Percentiles rank a stretch among this genome's conserved stretches.
Conservation (phyloP, 1,140 invertebrate species). For the Chrysopa pallens region DNA sequence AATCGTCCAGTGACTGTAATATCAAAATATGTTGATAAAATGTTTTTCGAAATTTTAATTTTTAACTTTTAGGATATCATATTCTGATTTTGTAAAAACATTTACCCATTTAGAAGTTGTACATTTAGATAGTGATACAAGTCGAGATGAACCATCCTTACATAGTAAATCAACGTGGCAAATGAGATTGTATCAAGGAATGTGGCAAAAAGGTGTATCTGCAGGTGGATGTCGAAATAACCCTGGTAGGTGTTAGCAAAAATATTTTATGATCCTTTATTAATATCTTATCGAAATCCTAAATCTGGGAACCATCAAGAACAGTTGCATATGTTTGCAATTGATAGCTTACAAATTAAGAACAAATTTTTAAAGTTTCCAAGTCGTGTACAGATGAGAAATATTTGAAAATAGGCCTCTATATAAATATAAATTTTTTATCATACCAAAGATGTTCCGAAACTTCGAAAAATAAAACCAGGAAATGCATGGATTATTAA, state of each 20-base stretch:
- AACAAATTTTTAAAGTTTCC: no score
- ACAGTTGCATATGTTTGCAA: no score
- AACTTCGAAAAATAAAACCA: no score
- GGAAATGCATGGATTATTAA: no score
- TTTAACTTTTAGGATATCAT: conserved; percentile 43
- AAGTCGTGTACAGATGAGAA: no score
- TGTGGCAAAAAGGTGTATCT: conserved; percentile 76
- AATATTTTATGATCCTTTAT: background rate
- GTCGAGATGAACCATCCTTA: conserved; percentile 63
- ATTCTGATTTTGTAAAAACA: conserved; percentile 64
- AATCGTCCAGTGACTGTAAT: no score
- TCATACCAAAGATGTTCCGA: no score
- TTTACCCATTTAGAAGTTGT: conserved; percentile 75
- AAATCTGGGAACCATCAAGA: no score
- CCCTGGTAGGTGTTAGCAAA: conserved; percentile 33
- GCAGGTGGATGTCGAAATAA: conserved; percentile 85
- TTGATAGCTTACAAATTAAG: background rate
- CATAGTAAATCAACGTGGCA: conserved; percentile 67
- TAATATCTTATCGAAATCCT: conserved; percentile 6
- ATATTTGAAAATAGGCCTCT: no score
- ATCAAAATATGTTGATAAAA: no score
- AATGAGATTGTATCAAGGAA: conserved; percentile 65
- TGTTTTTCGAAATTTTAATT: background rate
- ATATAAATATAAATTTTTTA: no score
- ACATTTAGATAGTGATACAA: conserved; percentile 73